phyloP scores from a whole-genome alignment of 2,888 invertebrate species.

The Zygogramma bicolorata region DNA sequence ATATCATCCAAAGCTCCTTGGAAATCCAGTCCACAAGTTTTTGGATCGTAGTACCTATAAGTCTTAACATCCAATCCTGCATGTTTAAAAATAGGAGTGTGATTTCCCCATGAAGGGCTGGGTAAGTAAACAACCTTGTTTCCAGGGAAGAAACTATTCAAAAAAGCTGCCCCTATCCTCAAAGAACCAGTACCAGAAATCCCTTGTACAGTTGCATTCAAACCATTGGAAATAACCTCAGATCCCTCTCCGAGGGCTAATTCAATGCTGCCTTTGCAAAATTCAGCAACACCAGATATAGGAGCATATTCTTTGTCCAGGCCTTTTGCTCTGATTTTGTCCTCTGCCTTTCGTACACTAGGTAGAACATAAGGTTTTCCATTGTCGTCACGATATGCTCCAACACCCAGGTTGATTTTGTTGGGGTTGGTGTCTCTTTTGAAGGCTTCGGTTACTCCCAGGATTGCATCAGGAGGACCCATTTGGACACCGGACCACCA shows the following conservation, averaged over 20 bases:
- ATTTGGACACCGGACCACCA: slow-evolving; percentile 92
- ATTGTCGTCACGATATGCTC: slow-evolving; percentile 97
- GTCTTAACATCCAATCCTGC: slow-evolving; percentile 86
- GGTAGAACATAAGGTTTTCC: slow-evolving; percentile 97
- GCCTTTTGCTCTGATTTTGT: slow-evolving; percentile 74
- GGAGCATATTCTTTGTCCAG: slow-evolving; percentile 96
- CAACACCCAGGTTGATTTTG: slow-evolving; percentile 96
- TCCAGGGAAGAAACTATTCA: slow-evolving; percentile 83
- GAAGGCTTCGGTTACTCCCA: slow-evolving; percentile 97
- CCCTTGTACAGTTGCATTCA: slow-evolving; percentile 83
- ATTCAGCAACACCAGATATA: slow-evolving; percentile 88
- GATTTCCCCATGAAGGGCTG: slow-evolving; percentile 98
- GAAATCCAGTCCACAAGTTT: slow-evolving; percentile 94
- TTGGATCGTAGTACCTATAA: slow-evolving; percentile 94
- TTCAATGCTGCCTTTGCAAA: slow-evolving; percentile 85
- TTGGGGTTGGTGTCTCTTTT: slow-evolving; percentile 90
- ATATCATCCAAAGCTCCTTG: slow-evolving; percentile 91
- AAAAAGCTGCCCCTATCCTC: slow-evolving; percentile 91
- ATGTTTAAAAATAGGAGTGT: slow-evolving; percentile 93
- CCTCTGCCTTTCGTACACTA: slow-evolving; percentile 89
- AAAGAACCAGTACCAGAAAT: slow-evolving; percentile 98
- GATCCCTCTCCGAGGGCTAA: slow-evolving; percentile 90
- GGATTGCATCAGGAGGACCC: slow-evolving; percentile 98
- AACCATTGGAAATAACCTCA: slow-evolving; percentile 75
- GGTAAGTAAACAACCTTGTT: slow-evolving; percentile 90